Conservation (phyloP, 2,888 invertebrate genomes). For the Nomada fabriciana region DNA sequence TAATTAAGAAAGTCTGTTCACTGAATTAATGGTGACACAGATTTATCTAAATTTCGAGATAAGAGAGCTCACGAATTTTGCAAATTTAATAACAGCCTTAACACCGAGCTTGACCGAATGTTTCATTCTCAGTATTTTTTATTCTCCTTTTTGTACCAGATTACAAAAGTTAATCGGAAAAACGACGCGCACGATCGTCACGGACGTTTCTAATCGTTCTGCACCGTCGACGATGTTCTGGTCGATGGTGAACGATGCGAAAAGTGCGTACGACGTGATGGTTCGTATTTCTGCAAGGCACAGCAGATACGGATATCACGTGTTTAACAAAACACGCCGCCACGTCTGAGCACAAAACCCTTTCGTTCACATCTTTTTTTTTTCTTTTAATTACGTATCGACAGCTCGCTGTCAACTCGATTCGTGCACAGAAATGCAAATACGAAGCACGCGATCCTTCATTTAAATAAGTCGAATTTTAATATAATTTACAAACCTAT, state of each 20-base stretch:
- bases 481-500: no score
- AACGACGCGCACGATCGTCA: slow-evolving; percentile 2
- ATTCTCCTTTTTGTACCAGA: neutral
- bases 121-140: neutral
- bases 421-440: neutral
- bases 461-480: no score
- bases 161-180: slow-evolving; percentile 16
- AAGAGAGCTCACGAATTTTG: neutral
- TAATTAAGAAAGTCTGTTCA: no score
- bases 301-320: slow-evolving; percentile 65
- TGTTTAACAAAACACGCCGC: slow-evolving; percentile 58
- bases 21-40: neutral
- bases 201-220: slow-evolving; percentile 11
- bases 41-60: neutral
- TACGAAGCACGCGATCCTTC: no score
- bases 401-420: neutral
- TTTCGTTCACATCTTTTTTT: slow-evolving; percentile 26
- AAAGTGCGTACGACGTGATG: slow-evolving; percentile 69
- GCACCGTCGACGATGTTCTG: slow-evolving; percentile 20
- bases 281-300: slow-evolving; percentile 67
- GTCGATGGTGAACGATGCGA: slow-evolving; percentile 49
- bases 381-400: neutral
- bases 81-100: neutral
- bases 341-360: slow-evolving; percentile 30
- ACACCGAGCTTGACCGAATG: neutral